phyloP scores from a whole-genome alignment of 92 coral and sea anemone species.

The Nematostella vectensis region DNA sequence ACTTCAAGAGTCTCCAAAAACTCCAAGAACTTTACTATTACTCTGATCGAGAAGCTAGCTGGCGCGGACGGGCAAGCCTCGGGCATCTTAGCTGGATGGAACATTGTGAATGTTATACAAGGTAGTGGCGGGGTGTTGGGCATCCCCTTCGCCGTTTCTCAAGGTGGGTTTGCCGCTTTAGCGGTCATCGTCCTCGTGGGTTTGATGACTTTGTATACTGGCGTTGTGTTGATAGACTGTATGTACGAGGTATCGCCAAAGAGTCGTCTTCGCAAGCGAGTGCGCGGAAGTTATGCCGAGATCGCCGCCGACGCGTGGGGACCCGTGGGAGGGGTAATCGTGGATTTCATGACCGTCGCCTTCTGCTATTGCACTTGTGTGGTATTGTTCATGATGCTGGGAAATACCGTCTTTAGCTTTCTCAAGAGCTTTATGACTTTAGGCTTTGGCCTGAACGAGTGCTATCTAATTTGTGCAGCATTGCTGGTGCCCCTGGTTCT shows the following conservation, averaged over 20 bases:
- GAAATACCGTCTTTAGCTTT: conserved; percentile 40
- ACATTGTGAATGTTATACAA: conserved; percentile 64
- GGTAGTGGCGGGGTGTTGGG: conserved; percentile 59
- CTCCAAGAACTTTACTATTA: conserved; percentile 28
- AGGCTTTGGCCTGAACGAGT: conserved; percentile 19
- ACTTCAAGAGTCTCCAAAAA: conserved; percentile 3
- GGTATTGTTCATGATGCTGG: conserved; percentile 45
- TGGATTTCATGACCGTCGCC: conserved; percentile 53
- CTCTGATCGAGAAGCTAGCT: conserved; percentile 52
- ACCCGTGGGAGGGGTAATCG: conserved; percentile 60
- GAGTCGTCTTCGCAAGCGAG: conserved; percentile 66
- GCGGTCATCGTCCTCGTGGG: conserved; percentile 43
- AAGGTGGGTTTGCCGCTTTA: conserved; percentile 61
- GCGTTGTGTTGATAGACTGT: conserved; percentile 50
- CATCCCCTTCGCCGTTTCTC: conserved; percentile 57
- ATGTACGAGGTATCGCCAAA: conserved; percentile 71
- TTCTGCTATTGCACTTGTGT: conserved; percentile 49
- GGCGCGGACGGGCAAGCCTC: conserved; percentile 80
- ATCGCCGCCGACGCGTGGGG: conserved; percentile 78
- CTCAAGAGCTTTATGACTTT: conserved; percentile 20
- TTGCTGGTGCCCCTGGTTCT: conserved; percentile 48
- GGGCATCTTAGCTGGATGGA: conserved; percentile 58
- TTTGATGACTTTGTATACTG: conserved; percentile 40
- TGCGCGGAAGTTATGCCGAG: conserved; percentile 69
- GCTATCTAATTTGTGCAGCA: conserved; percentile 51